Evolutionary conservation across 1,140 invertebrate species (phyloP).

Genomic region (Philopotamus ludificatus): DNA sequence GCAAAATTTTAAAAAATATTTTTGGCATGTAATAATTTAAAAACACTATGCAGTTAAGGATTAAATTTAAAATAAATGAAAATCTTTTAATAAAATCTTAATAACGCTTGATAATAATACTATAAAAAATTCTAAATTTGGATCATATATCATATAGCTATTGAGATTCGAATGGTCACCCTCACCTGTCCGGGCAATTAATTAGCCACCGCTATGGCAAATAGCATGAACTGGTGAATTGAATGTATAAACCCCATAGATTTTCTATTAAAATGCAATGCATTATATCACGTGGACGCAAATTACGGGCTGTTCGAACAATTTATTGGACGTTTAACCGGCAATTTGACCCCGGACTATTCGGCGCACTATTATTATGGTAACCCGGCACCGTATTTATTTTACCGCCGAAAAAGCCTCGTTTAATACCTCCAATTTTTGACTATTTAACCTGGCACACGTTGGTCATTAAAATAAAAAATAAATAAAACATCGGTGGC

Average conservation of each 20-base stretch:
- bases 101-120: no score
- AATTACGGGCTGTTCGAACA: conserved; percentile 23
- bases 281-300: conserved; percentile 13
- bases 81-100: no score
- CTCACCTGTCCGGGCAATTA: no score
- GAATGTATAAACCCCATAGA: neutral
- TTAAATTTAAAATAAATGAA: no score
- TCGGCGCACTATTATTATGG: conserved; percentile 18
- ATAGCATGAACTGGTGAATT: neutral
- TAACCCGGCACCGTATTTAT: conserved; percentile 23
- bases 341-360: conserved; percentile 17
- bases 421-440: conserved; percentile 17
- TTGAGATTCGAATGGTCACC: no score
- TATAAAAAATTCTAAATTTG: no score
- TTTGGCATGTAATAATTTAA: no score
- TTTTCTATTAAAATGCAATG: conserved; percentile 29
- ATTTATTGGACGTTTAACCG: conserved; percentile 29
- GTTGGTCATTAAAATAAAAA: neutral
- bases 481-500: conserved; percentile 10
- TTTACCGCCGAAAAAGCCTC: conserved; percentile 17
- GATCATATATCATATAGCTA: no score
- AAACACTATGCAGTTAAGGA: no score
- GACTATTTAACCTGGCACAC: neutral
- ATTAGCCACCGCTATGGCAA: neutral
- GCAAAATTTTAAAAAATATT: no score